These are phyloP conservation scores for Cetonia aurata DNA, from an alignment of 2,888 invertebrate genomes.

Conservation along the genomic window DNA sequence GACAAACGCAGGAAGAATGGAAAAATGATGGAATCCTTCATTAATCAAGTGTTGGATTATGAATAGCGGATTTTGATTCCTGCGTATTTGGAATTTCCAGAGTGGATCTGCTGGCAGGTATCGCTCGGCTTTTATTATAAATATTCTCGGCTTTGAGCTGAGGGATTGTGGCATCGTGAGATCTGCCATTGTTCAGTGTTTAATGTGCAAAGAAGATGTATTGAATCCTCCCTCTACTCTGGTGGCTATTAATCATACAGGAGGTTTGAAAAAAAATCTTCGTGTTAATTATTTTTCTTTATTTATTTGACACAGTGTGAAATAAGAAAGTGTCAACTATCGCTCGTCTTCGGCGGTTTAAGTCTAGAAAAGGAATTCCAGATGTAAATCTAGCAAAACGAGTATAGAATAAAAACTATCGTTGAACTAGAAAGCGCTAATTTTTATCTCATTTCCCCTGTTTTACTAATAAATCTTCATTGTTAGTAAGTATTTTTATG, in stretches of 20 bases:
- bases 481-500: no score
- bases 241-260: neutral
- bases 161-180: neutral
- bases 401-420: no score
- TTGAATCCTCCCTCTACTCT: neutral
- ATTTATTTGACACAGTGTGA: neutral
- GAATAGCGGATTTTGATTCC: neutral
- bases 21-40: conserved; percentile 23
- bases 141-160: conserved; percentile 4
- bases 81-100: neutral
- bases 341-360: no score
- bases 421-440: no score
- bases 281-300: neutral
- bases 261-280: neutral
- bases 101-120: neutral
- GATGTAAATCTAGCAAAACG: no score
- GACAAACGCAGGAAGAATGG: conserved; percentile 50
- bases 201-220: conserved; percentile 2
- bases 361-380: no score
- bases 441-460: no score
- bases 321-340: no score
- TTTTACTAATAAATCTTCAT: no score
- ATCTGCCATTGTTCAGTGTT: conserved; percentile 8
- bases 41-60: conserved; percentile 20
- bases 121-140: conserved; percentile 2